A percentile compares a stretch with the other conserved stretches of the same genome.
phyloP scores from a whole-genome alignment of 2,113 vertebrate genomes.

The Hemichromis elongatus region DNA sequence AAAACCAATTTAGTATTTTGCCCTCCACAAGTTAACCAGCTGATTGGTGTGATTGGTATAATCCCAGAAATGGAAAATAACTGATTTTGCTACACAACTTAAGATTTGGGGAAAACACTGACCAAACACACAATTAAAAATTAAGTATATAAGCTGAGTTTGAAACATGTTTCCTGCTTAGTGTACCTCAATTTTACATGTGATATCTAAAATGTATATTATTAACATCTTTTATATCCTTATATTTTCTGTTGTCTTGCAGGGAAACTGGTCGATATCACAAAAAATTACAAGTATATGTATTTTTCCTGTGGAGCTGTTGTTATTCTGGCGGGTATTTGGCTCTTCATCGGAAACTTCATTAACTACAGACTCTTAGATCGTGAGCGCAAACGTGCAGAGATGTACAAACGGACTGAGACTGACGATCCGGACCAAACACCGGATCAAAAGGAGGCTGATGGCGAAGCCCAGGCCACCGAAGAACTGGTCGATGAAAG shows the following conservation, averaged over 20 bases:
- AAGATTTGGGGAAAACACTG: not conserved
- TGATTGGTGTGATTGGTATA: not conserved
- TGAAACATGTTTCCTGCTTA: not conserved
- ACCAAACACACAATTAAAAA: not conserved
- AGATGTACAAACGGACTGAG: slow-evolving; percentile 68
- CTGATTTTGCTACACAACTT: rapidly evolving
- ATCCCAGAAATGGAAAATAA: not conserved
- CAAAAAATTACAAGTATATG: slow-evolving; percentile 90
- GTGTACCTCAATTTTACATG: not conserved
- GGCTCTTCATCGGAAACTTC: slow-evolving; percentile 92
- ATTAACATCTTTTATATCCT: not conserved
- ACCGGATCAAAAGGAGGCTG: slow-evolving; percentile 51
- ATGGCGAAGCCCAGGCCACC: slow-evolving; percentile 15
- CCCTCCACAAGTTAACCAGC: not conserved
- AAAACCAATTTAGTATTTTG: not conserved
- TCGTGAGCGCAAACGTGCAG: slow-evolving; percentile 77
- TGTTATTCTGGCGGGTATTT: slow-evolving; percentile 85
- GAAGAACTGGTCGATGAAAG: slow-evolving; percentile 52
- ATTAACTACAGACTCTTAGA: slow-evolving; percentile 92
- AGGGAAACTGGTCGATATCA: slow-evolving; percentile 93
- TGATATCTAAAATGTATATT: not conserved
- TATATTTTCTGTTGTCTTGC: slow-evolving; percentile 34
- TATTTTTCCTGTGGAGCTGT: slow-evolving; percentile 86
- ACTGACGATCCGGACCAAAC: slow-evolving; percentile 69
- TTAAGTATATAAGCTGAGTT: not conserved